Evolutionary conservation across 1,140 invertebrate genomes (phyloP), one percentile per base, ranked within the genome.

Genomic region (Drosophila albomicans): DNA sequence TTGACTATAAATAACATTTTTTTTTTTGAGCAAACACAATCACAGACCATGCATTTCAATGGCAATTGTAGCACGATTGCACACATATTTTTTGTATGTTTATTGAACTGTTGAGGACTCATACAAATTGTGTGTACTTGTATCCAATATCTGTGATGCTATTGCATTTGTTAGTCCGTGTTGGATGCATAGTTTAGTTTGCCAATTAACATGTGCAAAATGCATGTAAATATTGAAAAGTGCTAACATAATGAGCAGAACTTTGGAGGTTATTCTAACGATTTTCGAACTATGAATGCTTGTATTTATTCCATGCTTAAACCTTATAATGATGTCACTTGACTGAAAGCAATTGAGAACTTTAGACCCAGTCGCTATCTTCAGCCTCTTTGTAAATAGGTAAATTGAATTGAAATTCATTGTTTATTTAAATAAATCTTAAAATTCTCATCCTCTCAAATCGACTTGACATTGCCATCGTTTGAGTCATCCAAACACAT

Each of bases 131-230:
- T 49, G 1, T 49, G 41, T 43, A 43, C 41, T 43, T 43, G 3
- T 43, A 43, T 13, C 10, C 13, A 43, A 35, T 35, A 45, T 10
- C 52, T 62, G 57, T 32, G 58, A 56, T 8, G 41, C 35, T 3
- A 41, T 16, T 52, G 56, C 32, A 20, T 51, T 49, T 45, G 41
- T 15, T 32, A 30, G 32, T 7, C 30, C 13, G 35, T 41, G 35
- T 35, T 41, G 35, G 15, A 45, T 15, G 45, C 38, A 41, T n/a
- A 45, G 46, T 54, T 67, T 43, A 10, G 8, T 52, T 43, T 48
- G 28, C n/a, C 35, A 61, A 75, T 78, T 75, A 75, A 38, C 66
- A 70, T 54, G 59, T 75, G 64, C 64, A 52, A 78, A 62, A 62
- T 62, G 70, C 63, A 63, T 57, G 30, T n/a, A 54, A 64, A 52